Evolutionary conservation across 1,140 invertebrate genomes (phyloP).

Genomic region (Drosophila lacteicornis): DNA sequence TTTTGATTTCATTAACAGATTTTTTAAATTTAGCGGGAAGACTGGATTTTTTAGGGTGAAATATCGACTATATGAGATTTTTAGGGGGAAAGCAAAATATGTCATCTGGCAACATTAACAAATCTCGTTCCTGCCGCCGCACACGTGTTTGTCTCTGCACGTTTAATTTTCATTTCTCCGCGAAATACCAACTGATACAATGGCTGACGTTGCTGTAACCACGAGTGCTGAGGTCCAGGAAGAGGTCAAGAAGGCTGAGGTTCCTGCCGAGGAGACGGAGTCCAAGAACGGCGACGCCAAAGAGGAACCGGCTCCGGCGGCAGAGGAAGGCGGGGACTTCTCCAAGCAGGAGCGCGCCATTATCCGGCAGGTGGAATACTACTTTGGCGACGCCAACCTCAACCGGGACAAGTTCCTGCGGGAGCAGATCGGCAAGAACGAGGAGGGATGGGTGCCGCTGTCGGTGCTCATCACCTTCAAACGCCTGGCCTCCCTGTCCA

Average conservation of each 20-base stretch:
- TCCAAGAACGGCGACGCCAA: conserved; percentile 61
- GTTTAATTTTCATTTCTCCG: conserved; percentile 20
- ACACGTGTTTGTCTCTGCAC: conserved; percentile 54
- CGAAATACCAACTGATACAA: conserved; percentile 32
- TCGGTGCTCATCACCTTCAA: conserved; percentile 95
- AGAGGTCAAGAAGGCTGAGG: conserved; percentile 14
- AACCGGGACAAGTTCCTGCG: conserved; percentile 95
- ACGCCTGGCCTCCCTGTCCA: conserved; percentile 90
- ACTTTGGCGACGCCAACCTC: conserved; percentile 94
- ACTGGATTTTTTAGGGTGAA: too few relatives aligned
- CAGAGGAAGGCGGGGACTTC: conserved; percentile 39
- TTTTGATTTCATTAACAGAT: too few relatives aligned
- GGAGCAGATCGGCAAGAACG: conserved; percentile 90
- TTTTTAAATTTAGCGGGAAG: too few relatives aligned
- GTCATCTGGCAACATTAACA: too few relatives aligned
- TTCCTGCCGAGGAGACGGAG: conserved; percentile 7
- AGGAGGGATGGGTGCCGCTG: conserved; percentile 96
- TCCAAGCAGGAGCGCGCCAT: conserved; percentile 86
- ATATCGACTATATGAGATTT: too few relatives aligned
- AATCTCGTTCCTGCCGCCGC: conserved; percentile 7
- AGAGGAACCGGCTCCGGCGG: conserved; percentile 36
- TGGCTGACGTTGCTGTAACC: conserved; percentile 69
- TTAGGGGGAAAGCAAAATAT: too few relatives aligned
- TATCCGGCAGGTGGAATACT: conserved; percentile 89
- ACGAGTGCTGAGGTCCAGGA: conserved; percentile 44